Conservation (phyloP, 2,888 invertebrate genomes). For the Sphaerophoria taeniata region DNA sequence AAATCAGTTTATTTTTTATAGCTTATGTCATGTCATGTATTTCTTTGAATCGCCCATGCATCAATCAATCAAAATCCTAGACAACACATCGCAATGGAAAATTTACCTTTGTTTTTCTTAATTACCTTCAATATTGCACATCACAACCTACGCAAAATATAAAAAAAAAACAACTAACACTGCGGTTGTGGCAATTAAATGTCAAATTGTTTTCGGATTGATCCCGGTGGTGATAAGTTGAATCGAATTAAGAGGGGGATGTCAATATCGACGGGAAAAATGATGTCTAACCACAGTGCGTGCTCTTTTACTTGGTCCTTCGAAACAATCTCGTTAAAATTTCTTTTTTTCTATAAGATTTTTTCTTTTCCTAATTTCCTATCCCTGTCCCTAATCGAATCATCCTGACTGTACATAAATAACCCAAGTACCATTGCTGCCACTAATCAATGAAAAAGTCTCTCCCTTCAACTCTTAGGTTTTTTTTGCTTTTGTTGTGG, state of each 20-base stretch:
- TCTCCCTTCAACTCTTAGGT: constrained; percentile 13
- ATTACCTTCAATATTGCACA: constrained; percentile 38
- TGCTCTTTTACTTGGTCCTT: no score
- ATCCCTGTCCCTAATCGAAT: neutral
- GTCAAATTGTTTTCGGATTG: neutral
- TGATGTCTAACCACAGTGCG: no score
- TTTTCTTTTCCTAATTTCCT: no score
- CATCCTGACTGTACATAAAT: neutral
- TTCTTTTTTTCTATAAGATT: no score
- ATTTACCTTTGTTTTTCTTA: constrained; percentile 17
- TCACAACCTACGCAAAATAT: neutral
- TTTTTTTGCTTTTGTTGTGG: neutral
- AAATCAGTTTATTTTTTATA: no score
- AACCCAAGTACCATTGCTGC: neutral
- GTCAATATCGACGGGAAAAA: no score
- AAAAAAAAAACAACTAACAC: constrained; percentile 1
- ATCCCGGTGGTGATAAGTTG: no score
- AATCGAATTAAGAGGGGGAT: no score
- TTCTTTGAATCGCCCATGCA: constrained; percentile 8
- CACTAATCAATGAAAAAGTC: constrained; percentile 31
- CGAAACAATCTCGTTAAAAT: no score
- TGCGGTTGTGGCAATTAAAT: neutral
- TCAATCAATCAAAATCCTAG: constrained; percentile 44
- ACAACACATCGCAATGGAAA: constrained; percentile 1
- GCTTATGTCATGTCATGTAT: no score